Base-by-base conservation (phyloP, 2,888 invertebrate genomes). In the Sesamia inferens region DNA sequence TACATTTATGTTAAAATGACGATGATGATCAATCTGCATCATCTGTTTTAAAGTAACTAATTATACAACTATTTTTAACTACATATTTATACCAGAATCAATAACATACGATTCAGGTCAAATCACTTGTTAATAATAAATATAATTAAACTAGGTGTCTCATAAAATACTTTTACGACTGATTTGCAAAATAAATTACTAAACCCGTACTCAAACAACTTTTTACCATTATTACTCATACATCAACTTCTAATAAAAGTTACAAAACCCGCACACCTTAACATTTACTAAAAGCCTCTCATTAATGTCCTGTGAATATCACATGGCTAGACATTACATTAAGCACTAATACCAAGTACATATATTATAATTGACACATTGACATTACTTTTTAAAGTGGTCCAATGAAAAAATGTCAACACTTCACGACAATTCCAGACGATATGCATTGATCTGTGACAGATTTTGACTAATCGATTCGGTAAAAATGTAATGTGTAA, bases 341-440 rank as follows among this genome's bases (percentile, higher is more conserved):
- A 76, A 68, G 69, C 51, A 71, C 71, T 71, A 71, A 64, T 67
- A 76, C 54, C 69, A 62, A 65, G 59, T 65, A 39, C 24, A 55
- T 22, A 10, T 22, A 47, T 72, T 64, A 64, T 69, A 71, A 71
- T 70, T 68, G 54, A 78, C 66, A 65, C 76, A 79, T 85, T 86
- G 87, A 85, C 85, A 85, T 86, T 82, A 82, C 16, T n/a, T 39
- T 54, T 0, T 64, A 63, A 76, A 78, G 47, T 67, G 55, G 58
- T 59, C 39, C 51, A 65, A 57, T 59, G 39, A 1, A 48, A 68
- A 79, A 73, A 79, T 75, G 73, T 73, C 72, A 76, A 10, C 68
- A 59, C 74, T 71, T 44, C 66, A 31, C 58, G 61, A 59, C 83
- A 77, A 85, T 78, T 78, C 82, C 83, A 77, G 71, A 63, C 59